phyloP scores from a whole-genome alignment of 2,797 vertebrate genomes.

The Amniataba percoides region DNA sequence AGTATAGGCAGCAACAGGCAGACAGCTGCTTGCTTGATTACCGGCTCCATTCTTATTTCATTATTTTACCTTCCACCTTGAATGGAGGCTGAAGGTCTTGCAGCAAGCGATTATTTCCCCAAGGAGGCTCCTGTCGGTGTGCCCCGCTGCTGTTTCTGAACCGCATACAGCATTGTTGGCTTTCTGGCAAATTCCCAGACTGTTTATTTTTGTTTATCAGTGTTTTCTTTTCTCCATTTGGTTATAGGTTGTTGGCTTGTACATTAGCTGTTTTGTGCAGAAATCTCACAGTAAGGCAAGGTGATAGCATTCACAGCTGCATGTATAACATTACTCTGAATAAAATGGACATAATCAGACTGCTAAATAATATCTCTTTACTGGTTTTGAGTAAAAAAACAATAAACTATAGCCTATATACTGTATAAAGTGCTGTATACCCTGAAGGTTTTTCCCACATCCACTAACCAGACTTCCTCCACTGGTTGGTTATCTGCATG shows the following conservation, averaged over 20 bases:
- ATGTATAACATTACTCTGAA: not conserved
- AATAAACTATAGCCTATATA: conserved; percentile 5
- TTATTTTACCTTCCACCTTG: conserved; percentile 82
- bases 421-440: not conserved
- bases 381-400: not conserved
- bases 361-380: conserved; percentile 5
- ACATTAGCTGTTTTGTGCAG: conserved; percentile 14
- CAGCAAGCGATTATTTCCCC: conserved; percentile 77
- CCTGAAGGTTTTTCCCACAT: conserved; percentile 11
- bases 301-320: conserved; percentile 1
- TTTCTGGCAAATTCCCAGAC: conserved; percentile 45
- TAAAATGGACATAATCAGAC: conserved; percentile 3
- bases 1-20: conserved; percentile 58
- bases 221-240: conserved; percentile 5
- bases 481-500: conserved; percentile 13
- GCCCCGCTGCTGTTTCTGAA: conserved; percentile 29
- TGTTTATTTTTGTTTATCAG: conserved; percentile 36
- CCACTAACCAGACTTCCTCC: conserved; percentile 1
- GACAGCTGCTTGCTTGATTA: conserved; percentile 78
- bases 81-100: conserved; percentile 77
- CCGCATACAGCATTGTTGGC: conserved; percentile 52
- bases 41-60: conserved; percentile 72
- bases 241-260: conserved; percentile 14
- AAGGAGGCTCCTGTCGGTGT: conserved; percentile 59
- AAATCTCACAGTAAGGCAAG: conserved; percentile 14